Conservation (phyloP, 2,797 vertebrate species). For the Pseudotriccus pelzelni region DNA sequence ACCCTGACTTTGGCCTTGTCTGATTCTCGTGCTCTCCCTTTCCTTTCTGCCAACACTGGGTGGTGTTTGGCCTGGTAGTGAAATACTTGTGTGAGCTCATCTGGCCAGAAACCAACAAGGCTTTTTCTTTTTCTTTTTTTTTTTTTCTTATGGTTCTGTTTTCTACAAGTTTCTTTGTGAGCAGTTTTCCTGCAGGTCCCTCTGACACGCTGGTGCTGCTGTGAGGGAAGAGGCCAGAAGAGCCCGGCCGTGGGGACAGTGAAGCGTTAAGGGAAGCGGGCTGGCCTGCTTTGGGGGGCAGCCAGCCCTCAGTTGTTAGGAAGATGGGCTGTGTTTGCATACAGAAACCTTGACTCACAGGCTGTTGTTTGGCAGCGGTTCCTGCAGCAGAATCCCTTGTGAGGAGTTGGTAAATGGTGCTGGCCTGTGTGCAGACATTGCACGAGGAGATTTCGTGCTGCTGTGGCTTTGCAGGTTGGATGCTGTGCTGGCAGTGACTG, state of each 20-base stretch:
- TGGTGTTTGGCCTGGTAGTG: fast-evolving
- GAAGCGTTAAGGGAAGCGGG: not conserved
- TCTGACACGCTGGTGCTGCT: fast-evolving
- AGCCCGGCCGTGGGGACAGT: not conserved
- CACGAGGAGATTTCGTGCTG: fast-evolving
- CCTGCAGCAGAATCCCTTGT: not conserved
- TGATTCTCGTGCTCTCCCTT: fast-evolving
- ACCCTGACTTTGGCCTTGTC: not conserved
- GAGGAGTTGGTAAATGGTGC: not conserved
- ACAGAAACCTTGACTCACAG: not conserved
- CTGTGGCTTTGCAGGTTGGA: not conserved
- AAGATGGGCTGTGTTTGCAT: not conserved
- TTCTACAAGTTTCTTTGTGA: not conserved
- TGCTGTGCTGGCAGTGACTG: fast-evolving
- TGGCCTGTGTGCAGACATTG: not conserved
- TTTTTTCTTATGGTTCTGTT: not conserved
- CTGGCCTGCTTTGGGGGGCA: not conserved
- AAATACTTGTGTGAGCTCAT: not conserved
- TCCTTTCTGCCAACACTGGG: not conserved
- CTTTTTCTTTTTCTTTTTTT: not conserved
- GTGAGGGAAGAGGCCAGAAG: fast-evolving
- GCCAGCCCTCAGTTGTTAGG: not conserved
- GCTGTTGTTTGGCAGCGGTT: not conserved
- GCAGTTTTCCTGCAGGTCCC: not conserved
- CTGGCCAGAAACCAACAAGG: not conserved